Base-by-base conservation (phyloP, 2,888 invertebrate species). In the Drosophila merina region DNA sequence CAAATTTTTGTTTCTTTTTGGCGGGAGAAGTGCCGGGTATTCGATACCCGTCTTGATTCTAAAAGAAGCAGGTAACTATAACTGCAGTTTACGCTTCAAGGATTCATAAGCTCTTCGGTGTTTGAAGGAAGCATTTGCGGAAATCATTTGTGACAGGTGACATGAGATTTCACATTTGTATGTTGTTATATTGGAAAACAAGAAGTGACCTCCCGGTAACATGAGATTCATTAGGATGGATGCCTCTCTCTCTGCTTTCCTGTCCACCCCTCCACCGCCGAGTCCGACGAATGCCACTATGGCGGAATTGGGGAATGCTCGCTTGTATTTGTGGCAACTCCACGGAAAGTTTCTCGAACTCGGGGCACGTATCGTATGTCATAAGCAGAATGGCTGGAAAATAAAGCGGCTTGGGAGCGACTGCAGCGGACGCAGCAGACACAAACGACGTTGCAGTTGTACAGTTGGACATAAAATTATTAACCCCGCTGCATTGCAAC, bases 401-500 rank as follows among this genome's bases (percentile, higher is more conserved):
- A 28, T 44, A 56, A 57, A 68, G 72, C 72, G 64, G 84, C 81
- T 83, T 80, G 54, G 57, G 52, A 38, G 51, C 72, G 59, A 76
- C 57, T 81, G 72, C 45, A 58, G 31, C 40, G 72, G 71, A 55
- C 58, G 42, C 12, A 45, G 36, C 44, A 33, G 50, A 58, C 42
- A 52, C 56, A 38, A 57, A 54, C 44, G 62, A 56, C 47, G 49
- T 49, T 71, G 81, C 63, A 71, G 48, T 79, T 82, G 73, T 82
- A 80, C 72, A 64, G 70, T 66, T 44, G 79, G 64, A 87, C 87
- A 87, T 85, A 85, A 85, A 85, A 85, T 85, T 85, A 85, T 85
- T 85, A 85, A 87, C 85, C 87, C 79, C 87, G 75, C 82, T 85
- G 85, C 80, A 80, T 71, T 82, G 82, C 79, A 80, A 87, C 84